phyloP scores from a whole-genome alignment of 2,797 vertebrate species.

The Percopsis omiscomaycus region DNA sequence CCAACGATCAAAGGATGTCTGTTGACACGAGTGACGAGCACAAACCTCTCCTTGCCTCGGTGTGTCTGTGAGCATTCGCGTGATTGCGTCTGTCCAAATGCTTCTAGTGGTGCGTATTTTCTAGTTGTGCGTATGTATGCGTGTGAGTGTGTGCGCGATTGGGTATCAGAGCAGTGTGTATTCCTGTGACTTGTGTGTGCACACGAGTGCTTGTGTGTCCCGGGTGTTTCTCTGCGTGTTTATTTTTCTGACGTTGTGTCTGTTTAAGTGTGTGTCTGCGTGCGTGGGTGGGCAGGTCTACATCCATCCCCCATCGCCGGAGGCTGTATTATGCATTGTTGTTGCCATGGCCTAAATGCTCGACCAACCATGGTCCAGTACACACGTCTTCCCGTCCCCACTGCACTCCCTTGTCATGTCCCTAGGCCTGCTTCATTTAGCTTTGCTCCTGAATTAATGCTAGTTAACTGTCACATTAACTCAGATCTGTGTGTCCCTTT shows the following conservation, averaged over 20 bases:
- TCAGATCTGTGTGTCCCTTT: conserved; percentile 63
- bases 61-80: conserved; percentile 63
- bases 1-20: conserved; percentile 71
- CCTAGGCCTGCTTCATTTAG: conserved; percentile 72
- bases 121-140: conserved; percentile 18
- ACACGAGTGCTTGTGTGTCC: conserved; percentile 70
- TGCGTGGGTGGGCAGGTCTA: background rate
- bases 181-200: conserved; percentile 69
- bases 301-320: conserved; percentile 70
- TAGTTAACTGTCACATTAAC: conserved; percentile 76
- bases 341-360: conserved; percentile 83
- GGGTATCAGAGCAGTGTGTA: conserved; percentile 27
- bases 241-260: conserved; percentile 52
- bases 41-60: conserved; percentile 70
- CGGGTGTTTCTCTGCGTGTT: conserved; percentile 63
- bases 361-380: conserved; percentile 78
- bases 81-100: conserved; percentile 21
- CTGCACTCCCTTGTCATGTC: conserved; percentile 63
- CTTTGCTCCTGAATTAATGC: conserved; percentile 78
- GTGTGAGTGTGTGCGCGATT: conserved; percentile 31
- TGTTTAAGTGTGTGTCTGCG: conserved; percentile 10
- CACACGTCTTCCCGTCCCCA: conserved; percentile 71
- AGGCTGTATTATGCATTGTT: conserved; percentile 81
- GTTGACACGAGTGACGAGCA: conserved; percentile 67
- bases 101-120: conserved; percentile 8